Percentiles rank a stretch among this genome's conserved stretches.
Evolutionary conservation across 2,113 vertebrate genomes (phyloP).

Genomic region (Xiphias gladius): DNA sequence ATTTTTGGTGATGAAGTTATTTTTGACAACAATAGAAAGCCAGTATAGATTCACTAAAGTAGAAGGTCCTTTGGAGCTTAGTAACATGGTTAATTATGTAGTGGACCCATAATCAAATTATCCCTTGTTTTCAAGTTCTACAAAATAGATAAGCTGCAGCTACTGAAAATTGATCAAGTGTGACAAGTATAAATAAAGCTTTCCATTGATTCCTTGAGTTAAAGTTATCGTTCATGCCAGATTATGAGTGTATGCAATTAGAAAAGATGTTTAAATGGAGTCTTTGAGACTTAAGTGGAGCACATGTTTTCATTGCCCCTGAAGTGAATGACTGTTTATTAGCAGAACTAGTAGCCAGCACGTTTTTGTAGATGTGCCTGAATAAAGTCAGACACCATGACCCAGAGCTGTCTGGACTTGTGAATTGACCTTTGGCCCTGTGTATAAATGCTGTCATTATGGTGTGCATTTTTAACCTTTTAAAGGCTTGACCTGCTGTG

Average conservation of each 20-base stretch:
- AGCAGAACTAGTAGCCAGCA: slow-evolving; percentile 17
- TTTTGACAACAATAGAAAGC: background rate
- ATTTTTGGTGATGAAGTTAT: background rate
- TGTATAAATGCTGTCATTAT: slow-evolving; percentile 64
- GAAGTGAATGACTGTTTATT: slow-evolving; percentile 27
- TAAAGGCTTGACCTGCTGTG: slow-evolving; percentile 23
- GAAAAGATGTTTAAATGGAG: slow-evolving; percentile 6
- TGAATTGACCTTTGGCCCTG: slow-evolving; percentile 52
- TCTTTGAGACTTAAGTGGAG: background rate
- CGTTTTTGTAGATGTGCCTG: slow-evolving; percentile 45
- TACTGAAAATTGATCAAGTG: background rate
- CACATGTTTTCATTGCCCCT: background rate
- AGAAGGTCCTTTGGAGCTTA: background rate
- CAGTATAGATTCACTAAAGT: background rate
- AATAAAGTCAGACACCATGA: slow-evolving; percentile 54
- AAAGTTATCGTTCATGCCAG: background rate
- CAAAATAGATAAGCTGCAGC: background rate
- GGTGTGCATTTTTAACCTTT: slow-evolving; percentile 24
- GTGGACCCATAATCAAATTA: background rate
- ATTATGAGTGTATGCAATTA: background rate
- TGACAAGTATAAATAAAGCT: background rate
- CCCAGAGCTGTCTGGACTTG: slow-evolving; percentile 46
- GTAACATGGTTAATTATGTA: background rate
- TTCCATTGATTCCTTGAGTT: background rate
- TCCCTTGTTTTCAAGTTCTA: background rate